Evolutionary conservation across 2,113 vertebrate genomes (phyloP).

Genomic region (Equus quagga): DNA sequence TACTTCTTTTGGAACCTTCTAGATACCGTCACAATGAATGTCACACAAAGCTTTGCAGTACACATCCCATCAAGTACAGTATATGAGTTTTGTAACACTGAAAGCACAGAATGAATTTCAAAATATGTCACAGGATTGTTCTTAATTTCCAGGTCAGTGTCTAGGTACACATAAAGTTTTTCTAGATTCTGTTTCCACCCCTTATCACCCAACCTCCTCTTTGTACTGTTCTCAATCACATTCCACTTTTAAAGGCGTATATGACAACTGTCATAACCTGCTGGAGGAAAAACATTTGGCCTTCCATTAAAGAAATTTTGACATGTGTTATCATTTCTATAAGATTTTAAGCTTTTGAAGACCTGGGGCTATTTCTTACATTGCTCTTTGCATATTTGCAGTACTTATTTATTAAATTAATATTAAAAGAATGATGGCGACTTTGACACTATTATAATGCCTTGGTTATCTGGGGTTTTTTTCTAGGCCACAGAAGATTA

Average conservation of each 20-base stretch:
- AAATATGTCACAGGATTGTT: not conserved
- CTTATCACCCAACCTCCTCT: not conserved
- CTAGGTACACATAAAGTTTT: not conserved
- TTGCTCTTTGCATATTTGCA: not conserved
- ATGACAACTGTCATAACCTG: not conserved
- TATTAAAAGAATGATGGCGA: not conserved
- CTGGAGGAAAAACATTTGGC: not conserved
- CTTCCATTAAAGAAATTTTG: not conserved
- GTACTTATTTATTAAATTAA: not conserved
- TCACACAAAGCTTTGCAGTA: not conserved
- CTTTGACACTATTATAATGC: not conserved
- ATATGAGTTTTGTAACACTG: not conserved
- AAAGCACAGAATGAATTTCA: not conserved
- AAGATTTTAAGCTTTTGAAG: not conserved
- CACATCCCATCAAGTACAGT: not conserved
- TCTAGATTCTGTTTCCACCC: not conserved
- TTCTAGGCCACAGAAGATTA: not conserved
- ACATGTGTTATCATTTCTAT: not conserved
- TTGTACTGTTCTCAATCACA: not conserved
- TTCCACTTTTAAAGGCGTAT: not conserved
- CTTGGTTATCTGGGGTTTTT: not conserved
- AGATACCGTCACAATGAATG: not conserved
- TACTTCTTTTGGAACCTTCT: not conserved
- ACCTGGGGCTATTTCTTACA: not conserved
- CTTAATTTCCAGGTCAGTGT: not conserved